Conservation (phyloP, 1,140 invertebrate species). For the Aphelinus certus region DNA sequence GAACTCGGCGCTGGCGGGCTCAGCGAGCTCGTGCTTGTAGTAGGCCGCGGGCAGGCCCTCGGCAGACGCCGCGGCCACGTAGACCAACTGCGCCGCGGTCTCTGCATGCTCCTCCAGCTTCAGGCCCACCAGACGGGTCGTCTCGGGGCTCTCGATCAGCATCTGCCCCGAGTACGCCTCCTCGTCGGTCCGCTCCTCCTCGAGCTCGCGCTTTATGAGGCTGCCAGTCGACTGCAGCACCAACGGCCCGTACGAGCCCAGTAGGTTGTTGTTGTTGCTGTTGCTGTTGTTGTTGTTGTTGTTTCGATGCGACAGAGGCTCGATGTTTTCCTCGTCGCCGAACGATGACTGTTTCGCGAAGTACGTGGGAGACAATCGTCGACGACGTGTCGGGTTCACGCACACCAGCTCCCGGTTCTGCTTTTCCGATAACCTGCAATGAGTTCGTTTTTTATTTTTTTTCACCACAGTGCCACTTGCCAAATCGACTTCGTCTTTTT, state of each 20-base stretch:
- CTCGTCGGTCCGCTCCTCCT: slow-evolving; percentile 59
- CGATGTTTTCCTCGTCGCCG: slow-evolving; percentile 63
- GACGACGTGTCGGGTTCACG: slow-evolving; percentile 9
- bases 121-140: slow-evolving; percentile 47
- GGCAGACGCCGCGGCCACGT: slow-evolving; percentile 31
- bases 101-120: slow-evolving; percentile 41
- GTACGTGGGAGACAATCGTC: slow-evolving; percentile 49
- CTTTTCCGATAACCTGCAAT: slow-evolving; percentile 57
- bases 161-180: slow-evolving; percentile 59
- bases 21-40: slow-evolving; percentile 66
- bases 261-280: slow-evolving; percentile 30
- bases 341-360: slow-evolving; percentile 42
- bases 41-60: slow-evolving; percentile 53
- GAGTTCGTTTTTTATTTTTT: neutral
- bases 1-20: slow-evolving; percentile 72
- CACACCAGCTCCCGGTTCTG: slow-evolving; percentile 42
- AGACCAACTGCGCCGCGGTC: slow-evolving; percentile 36
- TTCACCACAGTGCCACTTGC: neutral
- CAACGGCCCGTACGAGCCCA: slow-evolving; percentile 49
- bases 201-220: slow-evolving; percentile 56
- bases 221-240: slow-evolving; percentile 54
- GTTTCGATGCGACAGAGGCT: slow-evolving; percentile 44
- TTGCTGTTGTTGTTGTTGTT: slow-evolving; percentile 26
- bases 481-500: too few relatives aligned
- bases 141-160: slow-evolving; percentile 43